Conservation (phyloP, 1,140 invertebrate genomes). For the Reticulitermes speratus region DNA sequence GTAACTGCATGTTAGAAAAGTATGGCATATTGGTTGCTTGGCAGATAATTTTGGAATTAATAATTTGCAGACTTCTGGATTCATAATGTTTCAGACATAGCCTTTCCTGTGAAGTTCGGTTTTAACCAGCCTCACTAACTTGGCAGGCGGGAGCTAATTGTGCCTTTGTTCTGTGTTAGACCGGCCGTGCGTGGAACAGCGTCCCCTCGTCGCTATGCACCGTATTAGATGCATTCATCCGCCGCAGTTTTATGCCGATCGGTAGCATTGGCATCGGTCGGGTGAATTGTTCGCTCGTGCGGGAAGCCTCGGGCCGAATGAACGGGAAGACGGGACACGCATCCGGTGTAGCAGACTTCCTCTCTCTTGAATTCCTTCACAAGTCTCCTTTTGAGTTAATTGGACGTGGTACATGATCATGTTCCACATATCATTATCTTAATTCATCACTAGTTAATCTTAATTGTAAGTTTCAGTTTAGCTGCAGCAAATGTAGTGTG, state of each 20-base stretch:
- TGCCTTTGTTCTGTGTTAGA: slow-evolving; percentile 34
- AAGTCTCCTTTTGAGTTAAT: slow-evolving; percentile 3
- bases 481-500: slow-evolving; percentile 9
- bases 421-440: background rate
- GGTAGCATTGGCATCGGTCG: slow-evolving; percentile 25
- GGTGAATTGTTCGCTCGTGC: slow-evolving; percentile 33
- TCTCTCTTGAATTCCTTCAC: slow-evolving; percentile 12
- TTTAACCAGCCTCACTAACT: background rate
- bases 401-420: background rate
- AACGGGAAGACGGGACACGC: slow-evolving; percentile 29
- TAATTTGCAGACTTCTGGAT: slow-evolving; percentile 6
- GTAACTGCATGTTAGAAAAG: background rate
- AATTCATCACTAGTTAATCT: background rate
- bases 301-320: slow-evolving; percentile 31
- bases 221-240: slow-evolving; percentile 33
- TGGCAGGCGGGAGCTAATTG: slow-evolving; percentile 26
- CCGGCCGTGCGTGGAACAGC: slow-evolving; percentile 30
- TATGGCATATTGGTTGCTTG: slow-evolving; percentile 28
- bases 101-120: slow-evolving; percentile 16
- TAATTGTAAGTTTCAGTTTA: slow-evolving; percentile 9
- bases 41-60: background rate
- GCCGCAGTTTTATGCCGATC: slow-evolving; percentile 27
- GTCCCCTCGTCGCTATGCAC: slow-evolving; percentile 33
- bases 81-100: background rate
- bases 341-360: slow-evolving; percentile 21